Evolutionary conservation across 2,888 invertebrate genomes (phyloP).

Genomic region (Rhamnusium bicolor): DNA sequence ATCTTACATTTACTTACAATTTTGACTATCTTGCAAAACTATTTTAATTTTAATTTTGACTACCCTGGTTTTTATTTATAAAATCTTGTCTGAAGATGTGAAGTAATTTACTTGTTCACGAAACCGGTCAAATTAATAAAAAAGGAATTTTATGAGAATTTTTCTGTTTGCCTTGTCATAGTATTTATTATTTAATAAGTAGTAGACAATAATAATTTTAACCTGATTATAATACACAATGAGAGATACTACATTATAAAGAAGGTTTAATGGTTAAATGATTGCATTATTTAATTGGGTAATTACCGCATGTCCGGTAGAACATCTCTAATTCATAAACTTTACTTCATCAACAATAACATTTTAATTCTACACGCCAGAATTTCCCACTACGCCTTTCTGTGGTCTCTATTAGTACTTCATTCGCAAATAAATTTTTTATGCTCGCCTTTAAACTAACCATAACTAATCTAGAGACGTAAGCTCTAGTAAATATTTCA

Average conservation of each 20-base stretch:
- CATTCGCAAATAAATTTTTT: slow-evolving; percentile 10
- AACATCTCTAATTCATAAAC: slow-evolving; percentile 28
- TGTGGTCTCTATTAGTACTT: background rate
- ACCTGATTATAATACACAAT: background rate
- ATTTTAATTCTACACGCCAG: slow-evolving; percentile 22
- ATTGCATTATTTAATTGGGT: slow-evolving; percentile 17
- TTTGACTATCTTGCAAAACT: too few relatives aligned
- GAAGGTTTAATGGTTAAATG: slow-evolving; percentile 15
- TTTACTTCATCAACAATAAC: slow-evolving; percentile 23
- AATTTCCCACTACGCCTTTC: background rate
- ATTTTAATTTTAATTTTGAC: too few relatives aligned
- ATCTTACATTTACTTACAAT: too few relatives aligned
- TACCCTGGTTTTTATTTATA: too few relatives aligned
- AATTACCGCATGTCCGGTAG: slow-evolving; percentile 34
- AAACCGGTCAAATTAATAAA: too few relatives aligned
- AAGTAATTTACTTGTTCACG: too few relatives aligned
- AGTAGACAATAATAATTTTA: background rate
- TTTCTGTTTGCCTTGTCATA: too few relatives aligned
- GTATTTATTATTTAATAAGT: background rate
- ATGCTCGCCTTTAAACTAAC: slow-evolving; percentile 9
- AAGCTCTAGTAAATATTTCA: slow-evolving; percentile 10
- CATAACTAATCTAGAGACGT: slow-evolving; percentile 10
- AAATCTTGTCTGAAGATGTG: too few relatives aligned
- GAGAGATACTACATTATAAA: slow-evolving; percentile 15
- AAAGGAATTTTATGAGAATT: too few relatives aligned